Percentiles rank a stretch among this genome's conserved stretches.
phyloP scores from a whole-genome alignment of 2,113 vertebrate species.

The Tachycineta bicolor region DNA sequence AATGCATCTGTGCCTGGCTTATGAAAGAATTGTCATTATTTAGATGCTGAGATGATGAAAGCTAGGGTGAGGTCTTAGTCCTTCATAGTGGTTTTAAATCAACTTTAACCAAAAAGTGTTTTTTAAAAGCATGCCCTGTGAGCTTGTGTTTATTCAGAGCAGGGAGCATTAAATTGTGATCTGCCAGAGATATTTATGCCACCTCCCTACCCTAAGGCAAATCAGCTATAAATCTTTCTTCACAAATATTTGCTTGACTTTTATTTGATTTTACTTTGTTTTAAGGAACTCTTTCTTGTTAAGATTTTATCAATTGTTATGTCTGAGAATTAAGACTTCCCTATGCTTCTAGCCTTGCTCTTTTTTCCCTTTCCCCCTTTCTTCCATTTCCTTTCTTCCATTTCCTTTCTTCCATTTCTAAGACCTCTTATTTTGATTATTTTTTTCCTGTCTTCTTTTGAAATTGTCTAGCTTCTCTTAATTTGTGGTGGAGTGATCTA shows the following conservation, averaged over 20 bases:
- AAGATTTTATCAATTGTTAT: not conserved
- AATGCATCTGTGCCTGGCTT: not conserved
- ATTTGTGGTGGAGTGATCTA: not conserved
- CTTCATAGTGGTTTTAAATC: not conserved
- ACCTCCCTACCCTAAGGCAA: not conserved
- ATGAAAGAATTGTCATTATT: not conserved
- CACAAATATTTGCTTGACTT: not conserved
- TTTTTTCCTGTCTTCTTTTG: not conserved
- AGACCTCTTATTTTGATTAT: not conserved
- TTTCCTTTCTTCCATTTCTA: too few relatives aligned
- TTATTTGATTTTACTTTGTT: not conserved
- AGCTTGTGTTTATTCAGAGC: not conserved
- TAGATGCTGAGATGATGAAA: not conserved
- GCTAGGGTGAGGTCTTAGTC: not conserved
- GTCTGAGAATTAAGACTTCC: not conserved
- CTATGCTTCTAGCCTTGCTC: fast-evolving
- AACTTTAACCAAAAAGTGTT: not conserved
- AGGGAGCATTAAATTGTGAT: not conserved
- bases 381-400: too few relatives aligned
- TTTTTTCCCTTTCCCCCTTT: too few relatives aligned
- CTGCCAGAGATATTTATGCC: not conserved
- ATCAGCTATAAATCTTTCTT: not conserved
- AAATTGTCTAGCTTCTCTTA: not conserved
- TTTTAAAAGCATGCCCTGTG: not conserved
- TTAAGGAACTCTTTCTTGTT: not conserved